Evolutionary conservation across 2,888 invertebrate species (phyloP).

Genomic region (Chirona hameri): DNA sequence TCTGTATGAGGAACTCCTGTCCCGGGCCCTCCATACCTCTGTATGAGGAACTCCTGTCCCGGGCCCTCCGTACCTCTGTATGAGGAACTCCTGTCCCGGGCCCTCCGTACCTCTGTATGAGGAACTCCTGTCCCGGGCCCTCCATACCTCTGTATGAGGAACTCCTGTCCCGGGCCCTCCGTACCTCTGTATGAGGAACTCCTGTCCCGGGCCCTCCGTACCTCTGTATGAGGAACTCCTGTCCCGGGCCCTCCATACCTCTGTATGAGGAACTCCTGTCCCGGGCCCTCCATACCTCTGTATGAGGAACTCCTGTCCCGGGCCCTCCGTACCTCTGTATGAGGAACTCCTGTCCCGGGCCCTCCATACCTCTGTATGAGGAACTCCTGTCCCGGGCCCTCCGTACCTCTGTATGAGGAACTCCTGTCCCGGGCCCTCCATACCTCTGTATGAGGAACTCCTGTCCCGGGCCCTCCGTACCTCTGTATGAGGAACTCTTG

Average conservation of each 20-base stretch:
- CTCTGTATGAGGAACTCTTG: slow-evolving; percentile 56
- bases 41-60: slow-evolving; percentile 56
- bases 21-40: slow-evolving; percentile 53
- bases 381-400: slow-evolving; percentile 58
- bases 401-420: slow-evolving; percentile 54
- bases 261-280: slow-evolving; percentile 56
- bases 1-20: slow-evolving; percentile 56
- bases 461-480: slow-evolving; percentile 53
- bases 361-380: slow-evolving; percentile 53
- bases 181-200: slow-evolving; percentile 55
- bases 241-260: slow-evolving; percentile 54
- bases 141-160: slow-evolving; percentile 53
- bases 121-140: slow-evolving; percentile 58
- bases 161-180: slow-evolving; percentile 58
- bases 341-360: slow-evolving; percentile 57
- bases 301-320: slow-evolving; percentile 57
- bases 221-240: slow-evolving; percentile 56
- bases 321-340: slow-evolving; percentile 54
- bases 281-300: slow-evolving; percentile 53
- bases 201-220: slow-evolving; percentile 55
- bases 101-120: slow-evolving; percentile 55
- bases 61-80: slow-evolving; percentile 54
- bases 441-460: slow-evolving; percentile 56
- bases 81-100: slow-evolving; percentile 56
- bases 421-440: slow-evolving; percentile 56